A percentile compares a stretch with the other conserved stretches of the same genome.
These are phyloP conservation scores for Lithophane ornitopus DNA, from an alignment of 2,888 invertebrate genomes.

Conservation along the genomic window DNA sequence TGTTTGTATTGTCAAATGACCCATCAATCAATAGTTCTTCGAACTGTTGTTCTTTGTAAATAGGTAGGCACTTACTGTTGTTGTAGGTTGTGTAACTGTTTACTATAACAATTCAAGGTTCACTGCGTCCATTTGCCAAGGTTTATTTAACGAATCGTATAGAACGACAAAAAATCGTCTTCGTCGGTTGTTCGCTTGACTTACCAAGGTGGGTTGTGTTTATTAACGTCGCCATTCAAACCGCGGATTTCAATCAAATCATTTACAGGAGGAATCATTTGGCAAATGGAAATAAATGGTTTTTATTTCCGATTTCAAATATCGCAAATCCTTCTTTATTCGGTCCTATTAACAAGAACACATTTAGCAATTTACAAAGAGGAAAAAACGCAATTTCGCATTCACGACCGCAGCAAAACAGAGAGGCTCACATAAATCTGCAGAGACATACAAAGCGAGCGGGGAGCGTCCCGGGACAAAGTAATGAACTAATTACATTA, in stretches of 20 bases:
- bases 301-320: constrained; percentile 66
- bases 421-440: constrained; percentile 83
- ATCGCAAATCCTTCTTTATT: constrained; percentile 70
- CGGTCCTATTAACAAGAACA: constrained; percentile 71
- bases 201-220: constrained; percentile 68
- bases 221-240: constrained; percentile 56
- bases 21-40: constrained; percentile 40
- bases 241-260: constrained; percentile 59
- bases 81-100: constrained; percentile 76
- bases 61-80: constrained; percentile 63
- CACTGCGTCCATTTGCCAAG: constrained; percentile 78
- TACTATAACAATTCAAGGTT: constrained; percentile 80
- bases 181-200: constrained; percentile 68
- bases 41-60: constrained; percentile 67
- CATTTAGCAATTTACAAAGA: constrained; percentile 74
- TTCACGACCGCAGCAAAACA: constrained; percentile 80
- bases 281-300: constrained; percentile 48
- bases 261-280: constrained; percentile 39
- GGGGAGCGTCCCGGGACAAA: constrained; percentile 81
- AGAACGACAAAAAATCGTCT: constrained; percentile 74
- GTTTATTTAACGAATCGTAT: constrained; percentile 75
- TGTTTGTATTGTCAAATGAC: constrained; percentile 37
- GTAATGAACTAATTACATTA: constrained; percentile 90
- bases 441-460: constrained; percentile 79
- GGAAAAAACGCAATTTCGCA: constrained; percentile 78